Base-by-base conservation (phyloP, 2,888 invertebrate species). In the Venustoraphidia nigricollis region DNA sequence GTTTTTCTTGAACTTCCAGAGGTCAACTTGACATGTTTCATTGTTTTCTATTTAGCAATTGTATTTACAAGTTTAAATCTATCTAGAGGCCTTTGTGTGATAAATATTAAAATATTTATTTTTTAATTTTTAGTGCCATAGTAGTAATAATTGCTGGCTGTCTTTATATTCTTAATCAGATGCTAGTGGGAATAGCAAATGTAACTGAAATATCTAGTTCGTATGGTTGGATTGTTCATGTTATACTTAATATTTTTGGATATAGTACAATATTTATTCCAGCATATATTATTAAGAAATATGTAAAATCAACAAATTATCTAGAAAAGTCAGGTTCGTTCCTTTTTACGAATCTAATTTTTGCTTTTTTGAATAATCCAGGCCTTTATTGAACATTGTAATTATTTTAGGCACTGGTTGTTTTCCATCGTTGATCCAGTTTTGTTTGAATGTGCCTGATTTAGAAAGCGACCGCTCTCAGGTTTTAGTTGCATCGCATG, bases 251-350 rank as follows among this genome's bases (percentile, higher is more conserved):
- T 67, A 71, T 91, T 48, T 71, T 89, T 13, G 92, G 93, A 10
- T 96, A 95, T 65, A 77, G 83, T 3, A 88, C 90, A n/a, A 73
- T 96, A 48, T 73, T 94, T 62, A 66, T 93, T 50, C 94, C 95
- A 2, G 89, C 89, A 44, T 83, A 79, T 61, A 67, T 93, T 13
- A 73, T 92, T 48, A 87, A 86, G 62, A 83, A 82, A 64, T 92
- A 90, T 66, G 75, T 90, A 27, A 76, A 79, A 53, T 78, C 75
- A 60, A 81, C 77, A 45, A 83, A 86, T 57, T 89, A 89, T 61
- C 72, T 90, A 56, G 90, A 92, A 61, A 80, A 81, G 64, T 72
- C 79, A 62, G 77, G 89, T 87, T 65, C 71, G 68, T 66, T 48
- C 37, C 13, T 17, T 10, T 42, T 42, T 17, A 2, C 27, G 27